Base-by-base conservation (phyloP, 2,888 invertebrate species). In the Euplexia lucipara region DNA sequence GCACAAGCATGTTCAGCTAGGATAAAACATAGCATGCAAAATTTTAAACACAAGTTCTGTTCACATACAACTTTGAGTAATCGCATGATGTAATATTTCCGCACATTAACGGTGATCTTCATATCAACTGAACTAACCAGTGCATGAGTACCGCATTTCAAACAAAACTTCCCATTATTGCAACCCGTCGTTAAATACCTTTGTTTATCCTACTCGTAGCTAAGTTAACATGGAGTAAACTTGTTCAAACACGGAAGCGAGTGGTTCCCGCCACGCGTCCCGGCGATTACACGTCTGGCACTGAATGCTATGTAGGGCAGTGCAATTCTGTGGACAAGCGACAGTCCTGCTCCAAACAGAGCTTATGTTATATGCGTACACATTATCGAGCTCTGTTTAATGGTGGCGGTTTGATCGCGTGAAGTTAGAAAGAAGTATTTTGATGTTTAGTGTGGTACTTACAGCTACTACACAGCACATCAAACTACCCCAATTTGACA, bases 261-360 rank as follows among this genome's bases (percentile, higher is more conserved):
- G 39, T 44, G 68, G 58, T 42, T 41, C 14, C 14, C 16, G 32
- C 2, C 44, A 37, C 49, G 12, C 53, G 61, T 53, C 16, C 54
- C 62, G 67, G 53, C 39, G 59, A 60, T 59, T 57, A 74, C 56
- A 60, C 35, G 47, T 68, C 63, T 56, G 59, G 42, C 41, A 8
- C 20, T 69, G 42, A 74, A 58, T 67, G 41, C 18, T 58, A 68
- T 65, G 20, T 67, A 58, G 74, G 58, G 18, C 71, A 62, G 45
- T 48, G 54, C 70, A 65, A 47, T 42, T 54, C 48, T 22, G 48
- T 32, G 45, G 26, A 62, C 41, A 66, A 26, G 26, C 5, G 41
- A 20, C 30, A 20, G 42, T 16, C n/a, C 26, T 35, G 16, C 53
- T 3, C 18, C 45, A 32, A 59, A 54, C 32, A 34, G 18, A 34